phyloP scores from a whole-genome alignment of 64 coral and sea anemone genomes.

The Astreopora myriophthalma region DNA sequence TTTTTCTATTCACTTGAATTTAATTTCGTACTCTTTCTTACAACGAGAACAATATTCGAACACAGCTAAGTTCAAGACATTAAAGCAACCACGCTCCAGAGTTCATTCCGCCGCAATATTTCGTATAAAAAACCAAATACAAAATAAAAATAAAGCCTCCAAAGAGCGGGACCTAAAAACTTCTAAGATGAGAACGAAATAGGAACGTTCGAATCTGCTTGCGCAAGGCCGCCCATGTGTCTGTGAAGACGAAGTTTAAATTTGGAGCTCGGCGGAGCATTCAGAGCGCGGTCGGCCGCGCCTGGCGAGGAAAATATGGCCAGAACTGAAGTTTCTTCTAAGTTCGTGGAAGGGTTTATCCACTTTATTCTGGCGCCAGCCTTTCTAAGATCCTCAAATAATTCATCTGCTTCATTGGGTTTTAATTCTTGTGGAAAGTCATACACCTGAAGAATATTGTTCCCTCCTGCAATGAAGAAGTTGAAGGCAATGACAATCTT shows the following conservation, averaged over 20 bases:
- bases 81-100: not conserved
- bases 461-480: constrained; percentile 4
- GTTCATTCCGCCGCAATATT: constrained; percentile 30
- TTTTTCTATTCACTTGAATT: constrained; percentile 24
- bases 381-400: constrained; percentile 48
- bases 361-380: constrained; percentile 45
- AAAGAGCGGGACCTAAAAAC: constrained; percentile 70
- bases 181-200: constrained; percentile 42
- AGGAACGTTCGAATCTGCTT: constrained; percentile 50
- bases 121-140: constrained; percentile 65
- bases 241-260: constrained; percentile 54
- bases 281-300: constrained; percentile 6
- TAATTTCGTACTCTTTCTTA: constrained; percentile 42
- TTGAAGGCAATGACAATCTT: not conserved
- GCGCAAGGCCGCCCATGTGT: not conserved
- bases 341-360: not conserved
- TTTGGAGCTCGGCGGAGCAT: not conserved
- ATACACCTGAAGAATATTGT: constrained; percentile 38
- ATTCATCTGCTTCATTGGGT: constrained; percentile 13
- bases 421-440: constrained; percentile 8
- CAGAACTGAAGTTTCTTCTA: not conserved
- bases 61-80: constrained; percentile 1
- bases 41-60: constrained; percentile 38
- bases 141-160: constrained; percentile 79
- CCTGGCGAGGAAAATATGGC: constrained; percentile 14